Evolutionary conservation across 1,140 invertebrate genomes (phyloP).

Genomic region (Scaptomyza pallida): DNA sequence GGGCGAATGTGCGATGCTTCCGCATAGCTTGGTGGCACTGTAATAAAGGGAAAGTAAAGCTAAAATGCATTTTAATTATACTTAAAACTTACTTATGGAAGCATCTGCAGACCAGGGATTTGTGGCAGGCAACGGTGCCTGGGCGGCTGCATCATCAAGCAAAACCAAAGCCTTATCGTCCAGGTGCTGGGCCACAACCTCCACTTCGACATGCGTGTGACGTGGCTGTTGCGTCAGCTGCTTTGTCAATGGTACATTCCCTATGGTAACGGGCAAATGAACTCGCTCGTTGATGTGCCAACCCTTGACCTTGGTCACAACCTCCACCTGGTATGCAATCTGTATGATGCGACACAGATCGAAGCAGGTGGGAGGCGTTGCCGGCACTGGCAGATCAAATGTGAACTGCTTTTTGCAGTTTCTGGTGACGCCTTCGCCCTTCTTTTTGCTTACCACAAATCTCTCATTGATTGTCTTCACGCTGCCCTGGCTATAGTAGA

Average conservation of each 20-base stretch:
- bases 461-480: slow-evolving; percentile 85
- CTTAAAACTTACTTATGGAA: slow-evolving; percentile 42
- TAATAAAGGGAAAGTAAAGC: not conserved
- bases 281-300: slow-evolving; percentile 84
- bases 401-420: slow-evolving; percentile 55
- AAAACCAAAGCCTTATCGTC: slow-evolving; percentile 57
- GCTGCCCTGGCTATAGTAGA: slow-evolving; percentile 84
- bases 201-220: slow-evolving; percentile 20
- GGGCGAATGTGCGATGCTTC: slow-evolving; percentile 55
- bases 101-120: slow-evolving; percentile 57
- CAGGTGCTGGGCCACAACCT: slow-evolving; percentile 47
- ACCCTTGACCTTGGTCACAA: slow-evolving; percentile 84
- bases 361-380: slow-evolving; percentile 89
- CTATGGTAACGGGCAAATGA: slow-evolving; percentile 85
- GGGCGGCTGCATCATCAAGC: slow-evolving; percentile 13
- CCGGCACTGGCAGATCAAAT: slow-evolving; percentile 86
- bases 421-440: slow-evolving; percentile 84
- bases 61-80: not conserved
- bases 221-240: slow-evolving; percentile 43
- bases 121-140: not conserved
- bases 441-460: slow-evolving; percentile 85
- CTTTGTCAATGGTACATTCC: slow-evolving; percentile 85
- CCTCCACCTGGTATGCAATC: slow-evolving; percentile 88
- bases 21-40: slow-evolving; percentile 59
- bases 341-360: slow-evolving; percentile 89